Evolutionary conservation across 1,140 invertebrate genomes (phyloP).

Genomic region (Drosophila saltans): DNA sequence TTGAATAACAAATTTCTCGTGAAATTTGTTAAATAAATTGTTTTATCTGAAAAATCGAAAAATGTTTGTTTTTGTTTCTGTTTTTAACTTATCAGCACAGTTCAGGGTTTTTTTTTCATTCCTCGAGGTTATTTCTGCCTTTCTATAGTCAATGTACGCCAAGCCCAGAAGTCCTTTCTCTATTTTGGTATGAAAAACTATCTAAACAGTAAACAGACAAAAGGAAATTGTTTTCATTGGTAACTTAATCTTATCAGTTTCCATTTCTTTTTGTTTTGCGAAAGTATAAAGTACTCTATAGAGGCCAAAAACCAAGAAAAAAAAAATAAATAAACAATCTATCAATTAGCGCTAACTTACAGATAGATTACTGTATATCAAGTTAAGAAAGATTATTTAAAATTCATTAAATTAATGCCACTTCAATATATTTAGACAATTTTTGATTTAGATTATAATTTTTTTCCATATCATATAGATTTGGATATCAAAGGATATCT

Average conservation of each 20-base stretch:
- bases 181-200: not conserved
- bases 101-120: constrained; percentile 2
- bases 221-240: not conserved
- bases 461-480: no score
- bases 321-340: not conserved
- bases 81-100: not conserved
- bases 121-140: not conserved
- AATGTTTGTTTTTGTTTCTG: not conserved
- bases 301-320: constrained; percentile 4
- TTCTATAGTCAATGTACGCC: constrained; percentile 6
- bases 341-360: not conserved
- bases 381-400: no score
- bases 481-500: no score
- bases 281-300: constrained; percentile 13
- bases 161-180: not conserved
- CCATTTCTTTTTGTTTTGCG: not conserved
- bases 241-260: constrained; percentile 16
- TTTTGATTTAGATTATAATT: not conserved
- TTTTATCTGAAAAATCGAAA: not conserved
- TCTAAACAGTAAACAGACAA: not conserved
- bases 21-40: not conserved
- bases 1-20: constrained; percentile 2
- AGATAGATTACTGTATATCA: not conserved
- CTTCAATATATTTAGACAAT: not conserved
- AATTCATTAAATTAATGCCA: no score